These are phyloP conservation scores for Ancistrus triradiatus DNA, from an alignment of 2,113 vertebrate species.

Conservation along the genomic window DNA sequence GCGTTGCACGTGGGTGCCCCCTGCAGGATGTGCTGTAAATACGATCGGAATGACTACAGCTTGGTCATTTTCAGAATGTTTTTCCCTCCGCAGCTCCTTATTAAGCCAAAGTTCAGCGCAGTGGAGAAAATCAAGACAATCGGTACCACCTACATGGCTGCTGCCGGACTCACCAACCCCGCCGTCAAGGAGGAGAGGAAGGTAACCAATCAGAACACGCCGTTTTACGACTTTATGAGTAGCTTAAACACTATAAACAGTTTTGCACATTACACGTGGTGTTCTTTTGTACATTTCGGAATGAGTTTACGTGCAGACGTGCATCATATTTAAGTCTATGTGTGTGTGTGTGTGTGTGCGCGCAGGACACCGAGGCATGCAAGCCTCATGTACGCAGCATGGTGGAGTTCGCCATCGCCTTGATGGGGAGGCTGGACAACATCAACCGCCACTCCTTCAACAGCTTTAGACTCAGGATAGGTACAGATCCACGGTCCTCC, in stretches of 20 bases:
- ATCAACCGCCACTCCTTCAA: constrained; percentile 89
- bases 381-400: constrained; percentile 76
- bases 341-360: constrained; percentile 25
- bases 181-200: constrained; percentile 57
- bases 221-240: background rate
- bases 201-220: constrained; percentile 41
- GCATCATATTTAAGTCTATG: background rate
- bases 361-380: constrained; percentile 71
- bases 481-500: no score
- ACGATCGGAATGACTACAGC: no score
- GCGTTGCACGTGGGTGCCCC: no score
- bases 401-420: constrained; percentile 82
- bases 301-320: no score
- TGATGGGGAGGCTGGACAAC: constrained; percentile 75
- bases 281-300: no score
- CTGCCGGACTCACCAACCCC: constrained; percentile 69
- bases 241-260: background rate
- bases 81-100: constrained; percentile 68
- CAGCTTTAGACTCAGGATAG: constrained; percentile 82
- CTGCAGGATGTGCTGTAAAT: background rate
- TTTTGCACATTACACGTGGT: background rate
- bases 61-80: background rate
- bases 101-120: constrained; percentile 81
- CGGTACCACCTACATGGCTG: constrained; percentile 87
- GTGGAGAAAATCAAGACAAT: constrained; percentile 92